Conservation (phyloP, 2,113 vertebrate genomes). For the Thinocorus orbignyianus region DNA sequence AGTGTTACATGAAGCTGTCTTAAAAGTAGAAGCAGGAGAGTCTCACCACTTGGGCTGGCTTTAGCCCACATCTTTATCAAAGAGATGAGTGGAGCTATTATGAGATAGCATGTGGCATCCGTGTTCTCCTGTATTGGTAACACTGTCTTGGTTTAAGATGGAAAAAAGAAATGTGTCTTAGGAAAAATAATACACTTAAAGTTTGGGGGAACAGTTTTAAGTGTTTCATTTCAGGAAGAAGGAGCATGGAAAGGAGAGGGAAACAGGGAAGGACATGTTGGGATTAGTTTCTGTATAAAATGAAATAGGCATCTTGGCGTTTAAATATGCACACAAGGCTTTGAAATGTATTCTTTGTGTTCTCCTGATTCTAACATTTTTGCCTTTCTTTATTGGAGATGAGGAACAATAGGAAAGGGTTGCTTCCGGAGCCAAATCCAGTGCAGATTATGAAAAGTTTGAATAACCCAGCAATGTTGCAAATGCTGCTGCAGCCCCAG, state of each 20-base stretch:
- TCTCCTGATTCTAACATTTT: background rate
- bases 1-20: background rate
- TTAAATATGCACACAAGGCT: background rate
- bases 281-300: background rate
- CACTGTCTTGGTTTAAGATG: background rate
- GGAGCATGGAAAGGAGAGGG: background rate
- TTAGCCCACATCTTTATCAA: background rate
- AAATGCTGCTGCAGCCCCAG: slow-evolving; percentile 91
- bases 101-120: background rate
- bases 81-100: background rate
- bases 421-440: slow-evolving; percentile 92
- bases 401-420: slow-evolving; percentile 90
- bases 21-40: background rate
- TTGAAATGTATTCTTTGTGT: background rate
- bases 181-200: background rate
- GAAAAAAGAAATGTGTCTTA: background rate
- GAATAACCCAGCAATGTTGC: slow-evolving; percentile 92
- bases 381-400: slow-evolving; percentile 77
- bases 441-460: slow-evolving; percentile 94
- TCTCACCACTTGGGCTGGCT: background rate
- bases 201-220: background rate
- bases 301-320: rapidly evolving
- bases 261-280: background rate
- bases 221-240: background rate
- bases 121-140: background rate